phyloP scores from a whole-genome alignment of 2,888 invertebrate species.

The Griposia aprilina region DNA sequence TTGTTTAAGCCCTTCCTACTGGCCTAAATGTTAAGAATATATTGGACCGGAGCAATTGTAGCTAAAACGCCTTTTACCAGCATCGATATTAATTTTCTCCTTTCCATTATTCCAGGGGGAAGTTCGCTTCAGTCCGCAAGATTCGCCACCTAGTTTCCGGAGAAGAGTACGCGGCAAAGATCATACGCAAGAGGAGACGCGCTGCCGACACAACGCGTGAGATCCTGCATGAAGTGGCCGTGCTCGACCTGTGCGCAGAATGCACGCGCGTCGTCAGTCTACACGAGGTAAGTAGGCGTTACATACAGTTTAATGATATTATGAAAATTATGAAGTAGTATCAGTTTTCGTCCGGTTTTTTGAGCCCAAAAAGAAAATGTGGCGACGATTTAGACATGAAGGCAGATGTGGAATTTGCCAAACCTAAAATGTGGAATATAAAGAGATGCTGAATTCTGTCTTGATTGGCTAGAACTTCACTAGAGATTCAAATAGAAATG shows the following conservation, averaged over 20 bases:
- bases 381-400: background rate
- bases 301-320: background rate
- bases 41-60: constrained; percentile 4
- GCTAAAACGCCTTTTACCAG: background rate
- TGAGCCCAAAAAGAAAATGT: background rate
- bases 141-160: constrained; percentile 96
- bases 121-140: constrained; percentile 98
- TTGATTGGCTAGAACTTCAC: background rate
- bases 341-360: no score
- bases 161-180: constrained; percentile 98
- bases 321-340: background rate
- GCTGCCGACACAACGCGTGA: constrained; percentile 96
- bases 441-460: background rate
- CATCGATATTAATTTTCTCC: background rate
- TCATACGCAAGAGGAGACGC: constrained; percentile 97
- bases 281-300: constrained; percentile 92
- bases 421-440: background rate
- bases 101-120: constrained; percentile 94
- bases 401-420: background rate
- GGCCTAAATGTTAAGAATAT: constrained; percentile 30
- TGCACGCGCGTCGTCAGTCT: constrained; percentile 96
- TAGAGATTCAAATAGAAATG: background rate
- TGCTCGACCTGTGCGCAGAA: constrained; percentile 95
- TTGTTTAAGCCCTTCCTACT: constrained; percentile 47
- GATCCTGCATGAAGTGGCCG: constrained; percentile 98